Evolutionary conservation across 1,140 invertebrate species (phyloP).

Genomic region (Neotoxoptera formosana): DNA sequence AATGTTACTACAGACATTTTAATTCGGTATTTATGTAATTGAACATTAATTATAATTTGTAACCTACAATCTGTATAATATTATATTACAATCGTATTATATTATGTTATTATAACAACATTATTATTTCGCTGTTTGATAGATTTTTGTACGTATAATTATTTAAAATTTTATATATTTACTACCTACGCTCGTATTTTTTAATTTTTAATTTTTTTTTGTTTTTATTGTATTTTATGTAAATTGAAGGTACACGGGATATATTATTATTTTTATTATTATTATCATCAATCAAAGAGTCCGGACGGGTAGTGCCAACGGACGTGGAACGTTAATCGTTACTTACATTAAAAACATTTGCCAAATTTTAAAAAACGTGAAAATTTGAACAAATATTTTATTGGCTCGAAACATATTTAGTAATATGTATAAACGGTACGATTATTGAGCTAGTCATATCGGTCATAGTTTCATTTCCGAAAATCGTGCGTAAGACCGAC

Average conservation of each 20-base stretch:
- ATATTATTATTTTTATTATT: constrained; percentile 19
- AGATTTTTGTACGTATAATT: constrained; percentile 21
- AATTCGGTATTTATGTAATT: neutral
- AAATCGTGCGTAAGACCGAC: neutral
- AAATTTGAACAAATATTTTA: constrained; percentile 38
- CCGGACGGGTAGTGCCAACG: no score
- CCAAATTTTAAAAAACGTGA: constrained; percentile 7
- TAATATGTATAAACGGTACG: neutral
- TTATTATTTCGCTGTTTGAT: neutral
- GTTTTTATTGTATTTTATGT: constrained; percentile 12
- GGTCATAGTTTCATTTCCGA: neutral
- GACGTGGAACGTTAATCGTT: neutral
- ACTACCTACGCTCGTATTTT: neutral
- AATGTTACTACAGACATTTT: neutral
- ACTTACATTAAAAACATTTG: neutral
- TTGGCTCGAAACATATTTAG: neutral
- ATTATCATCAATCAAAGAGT: neutral
- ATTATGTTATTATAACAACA: neutral
- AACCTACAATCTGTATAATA: neutral
- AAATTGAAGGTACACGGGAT: constrained; percentile 40
- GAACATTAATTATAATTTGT: neutral
- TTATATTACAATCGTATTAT: neutral
- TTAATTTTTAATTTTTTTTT: neutral
- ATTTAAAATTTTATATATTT: neutral
- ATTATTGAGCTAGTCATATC: neutral